phyloP scores from a whole-genome alignment of 2,797 vertebrate species.

The Artibeus lituratus region DNA sequence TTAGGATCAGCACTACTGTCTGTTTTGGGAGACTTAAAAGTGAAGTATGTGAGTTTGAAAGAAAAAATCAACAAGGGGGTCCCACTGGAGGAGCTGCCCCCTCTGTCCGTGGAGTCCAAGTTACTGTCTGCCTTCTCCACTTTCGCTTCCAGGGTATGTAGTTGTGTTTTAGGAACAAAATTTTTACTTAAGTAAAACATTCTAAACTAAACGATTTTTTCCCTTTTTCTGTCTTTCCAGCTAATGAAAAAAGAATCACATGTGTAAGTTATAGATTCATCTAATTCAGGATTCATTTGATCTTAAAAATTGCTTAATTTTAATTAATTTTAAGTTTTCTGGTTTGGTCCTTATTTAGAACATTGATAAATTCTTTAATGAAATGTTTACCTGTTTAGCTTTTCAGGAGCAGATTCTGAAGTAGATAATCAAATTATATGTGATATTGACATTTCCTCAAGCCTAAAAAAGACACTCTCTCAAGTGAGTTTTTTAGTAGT shows the following conservation, averaged over 20 bases:
- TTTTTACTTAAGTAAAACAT: not conserved
- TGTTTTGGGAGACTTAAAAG: constrained; percentile 70
- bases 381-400: constrained; percentile 28
- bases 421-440: not conserved
- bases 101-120: constrained; percentile 73
- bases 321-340: constrained; percentile 8
- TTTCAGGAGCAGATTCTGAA: constrained; percentile 48
- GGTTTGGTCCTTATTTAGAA: not conserved
- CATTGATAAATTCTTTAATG: not conserved
- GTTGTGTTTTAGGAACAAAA: not conserved
- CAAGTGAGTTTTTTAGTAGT: constrained; percentile 44
- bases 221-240: constrained; percentile 65
- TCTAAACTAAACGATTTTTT: not conserved
- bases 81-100: constrained; percentile 76
- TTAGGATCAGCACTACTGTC: constrained; percentile 58
- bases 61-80: constrained; percentile 66
- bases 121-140: constrained; percentile 54
- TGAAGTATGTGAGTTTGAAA: constrained; percentile 69
- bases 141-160: constrained; percentile 76
- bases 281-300: not conserved
- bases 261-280: constrained; percentile 34
- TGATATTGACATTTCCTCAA: constrained; percentile 28
- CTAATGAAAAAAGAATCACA: constrained; percentile 53
- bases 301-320: not conserved
- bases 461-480: constrained; percentile 39